phyloP scores from a whole-genome alignment of 2,888 invertebrate genomes.

The Rotaria magnacalcarata region DNA sequence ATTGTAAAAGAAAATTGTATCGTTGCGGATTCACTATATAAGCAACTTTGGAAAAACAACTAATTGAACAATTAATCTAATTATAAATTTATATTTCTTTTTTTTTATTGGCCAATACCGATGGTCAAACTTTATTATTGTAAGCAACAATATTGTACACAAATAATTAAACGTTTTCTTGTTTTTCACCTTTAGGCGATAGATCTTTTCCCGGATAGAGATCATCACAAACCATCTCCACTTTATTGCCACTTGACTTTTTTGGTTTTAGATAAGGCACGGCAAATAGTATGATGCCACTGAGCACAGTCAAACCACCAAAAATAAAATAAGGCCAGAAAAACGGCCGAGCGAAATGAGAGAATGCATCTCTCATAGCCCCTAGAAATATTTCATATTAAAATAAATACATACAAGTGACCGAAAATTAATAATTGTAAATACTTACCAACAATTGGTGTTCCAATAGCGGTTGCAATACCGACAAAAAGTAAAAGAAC shows the following conservation, averaged over 20 bases:
- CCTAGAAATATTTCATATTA: neutral
- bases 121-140: no score
- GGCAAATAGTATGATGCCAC: neutral
- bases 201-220: no score
- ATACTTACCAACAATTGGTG: constrained; percentile 20
- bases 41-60: no score
- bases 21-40: no score
- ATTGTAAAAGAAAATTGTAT: no score
- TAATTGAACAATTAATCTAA: no score
- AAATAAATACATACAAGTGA: neutral
- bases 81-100: no score
- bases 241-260: neutral
- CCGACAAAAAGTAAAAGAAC: constrained; percentile 39
- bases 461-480: constrained; percentile 40
- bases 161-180: no score
- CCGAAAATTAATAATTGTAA: neutral
- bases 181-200: no score
- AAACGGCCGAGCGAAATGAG: neutral
- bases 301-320: neutral
- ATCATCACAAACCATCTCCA: no score
- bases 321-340: neutral
- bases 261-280: neutral
- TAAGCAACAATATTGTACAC: no score
- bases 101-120: no score
- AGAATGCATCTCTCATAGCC: neutral